Conservation (phyloP, 37 sponge, comb jelly and placozoan genomes). For the Haliclona indistincta region DNA sequence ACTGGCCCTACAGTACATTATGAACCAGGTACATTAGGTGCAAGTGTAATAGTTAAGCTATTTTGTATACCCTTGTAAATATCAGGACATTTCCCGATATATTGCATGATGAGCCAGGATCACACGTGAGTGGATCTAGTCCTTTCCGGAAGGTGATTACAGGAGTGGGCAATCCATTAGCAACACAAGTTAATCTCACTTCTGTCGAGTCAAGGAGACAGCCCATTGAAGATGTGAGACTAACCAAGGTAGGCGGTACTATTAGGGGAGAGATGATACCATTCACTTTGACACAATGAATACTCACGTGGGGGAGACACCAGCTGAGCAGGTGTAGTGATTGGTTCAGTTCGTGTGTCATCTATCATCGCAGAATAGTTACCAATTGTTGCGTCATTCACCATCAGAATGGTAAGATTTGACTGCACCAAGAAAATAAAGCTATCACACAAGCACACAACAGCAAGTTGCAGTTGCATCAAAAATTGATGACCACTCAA, state of each 20-base stretch:
- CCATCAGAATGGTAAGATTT: conserved; percentile 16
- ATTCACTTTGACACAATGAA: too few species aligned
- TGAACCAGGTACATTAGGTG: too few species aligned
- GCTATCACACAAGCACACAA: too few species aligned
- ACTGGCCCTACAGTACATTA: too few species aligned
- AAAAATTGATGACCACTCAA: too few species aligned
- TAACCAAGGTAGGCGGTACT: conserved; percentile 1
- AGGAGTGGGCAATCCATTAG: conserved; percentile 36
- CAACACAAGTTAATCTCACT: conserved; percentile 28
- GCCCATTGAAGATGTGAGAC: not conserved
- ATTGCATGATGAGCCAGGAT: too few species aligned
- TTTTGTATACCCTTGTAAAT: too few species aligned
- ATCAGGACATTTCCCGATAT: too few species aligned
- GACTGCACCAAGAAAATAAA: too few species aligned
- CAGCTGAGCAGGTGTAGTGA: not conserved
- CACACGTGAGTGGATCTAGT: not conserved
- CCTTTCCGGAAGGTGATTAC: not conserved
- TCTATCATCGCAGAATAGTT: conserved; percentile 27
- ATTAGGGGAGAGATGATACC: not conserved
- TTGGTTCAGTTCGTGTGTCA: not conserved
- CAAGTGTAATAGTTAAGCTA: too few species aligned
- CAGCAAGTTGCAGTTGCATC: too few species aligned
- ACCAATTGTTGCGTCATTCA: not conserved
- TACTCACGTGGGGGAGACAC: conserved; percentile 18
- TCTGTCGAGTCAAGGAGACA: conserved; percentile 10